phyloP scores from a whole-genome alignment of 2,888 invertebrate species.

The Carabus problematicus region DNA sequence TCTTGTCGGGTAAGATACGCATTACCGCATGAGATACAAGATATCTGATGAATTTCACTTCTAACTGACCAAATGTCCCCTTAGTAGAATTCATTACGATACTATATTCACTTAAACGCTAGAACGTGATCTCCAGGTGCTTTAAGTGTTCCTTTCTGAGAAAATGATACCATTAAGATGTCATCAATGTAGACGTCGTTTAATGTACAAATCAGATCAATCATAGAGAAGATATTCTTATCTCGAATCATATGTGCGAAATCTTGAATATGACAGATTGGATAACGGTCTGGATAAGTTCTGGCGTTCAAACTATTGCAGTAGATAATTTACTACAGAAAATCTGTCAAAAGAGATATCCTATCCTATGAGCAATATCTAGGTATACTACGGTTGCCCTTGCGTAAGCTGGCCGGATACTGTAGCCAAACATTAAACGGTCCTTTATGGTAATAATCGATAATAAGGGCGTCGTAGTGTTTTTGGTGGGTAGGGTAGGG shows the following conservation, averaged over 20 bases:
- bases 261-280: slow-evolving; percentile 53
- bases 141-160: too few relatives aligned
- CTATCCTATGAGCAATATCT: too few relatives aligned
- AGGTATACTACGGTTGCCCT: too few relatives aligned
- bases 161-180: slow-evolving; percentile 46
- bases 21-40: neutral
- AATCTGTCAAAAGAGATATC: too few relatives aligned
- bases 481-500: too few relatives aligned
- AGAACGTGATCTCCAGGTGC: too few relatives aligned
- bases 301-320: slow-evolving; percentile 52
- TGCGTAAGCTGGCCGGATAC: too few relatives aligned
- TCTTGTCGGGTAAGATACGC: neutral
- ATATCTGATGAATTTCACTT: neutral
- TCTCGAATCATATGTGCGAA: slow-evolving; percentile 48
- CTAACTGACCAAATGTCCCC: slow-evolving; percentile 46
- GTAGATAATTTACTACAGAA: too few relatives aligned
- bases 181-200: slow-evolving; percentile 46
- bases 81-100: slow-evolving; percentile 46
- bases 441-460: too few relatives aligned
- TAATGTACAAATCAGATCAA: slow-evolving; percentile 11
- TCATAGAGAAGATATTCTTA: slow-evolving; percentile 4
- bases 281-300: slow-evolving; percentile 60
- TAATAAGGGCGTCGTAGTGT: too few relatives aligned
- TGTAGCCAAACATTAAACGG: too few relatives aligned
- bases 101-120: slow-evolving; percentile 43